Base-by-base conservation (phyloP, 2,888 invertebrate species). In the Diarsia rubi region DNA sequence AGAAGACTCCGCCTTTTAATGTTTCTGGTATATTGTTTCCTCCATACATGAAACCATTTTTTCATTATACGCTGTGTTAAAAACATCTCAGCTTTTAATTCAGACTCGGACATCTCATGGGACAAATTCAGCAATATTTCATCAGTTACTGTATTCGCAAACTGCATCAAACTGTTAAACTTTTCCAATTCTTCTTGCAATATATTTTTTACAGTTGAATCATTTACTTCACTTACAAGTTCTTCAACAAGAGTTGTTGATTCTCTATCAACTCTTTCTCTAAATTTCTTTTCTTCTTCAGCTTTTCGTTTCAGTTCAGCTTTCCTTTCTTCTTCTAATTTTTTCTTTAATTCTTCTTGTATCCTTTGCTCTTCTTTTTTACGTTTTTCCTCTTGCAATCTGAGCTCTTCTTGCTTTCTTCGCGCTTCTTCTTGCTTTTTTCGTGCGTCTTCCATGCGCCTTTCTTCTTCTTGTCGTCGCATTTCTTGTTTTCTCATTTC, bases 11-110 rank as follows among this genome's bases (percentile, higher is more conserved):
- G 89, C 81, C 96, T 89, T 86, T 93, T 95, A 57, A 90, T 84
- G 82, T 96, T 96, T 81, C 93, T 92, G 5, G 86, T 68, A 59
- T 92, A 93, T 66, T 95, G 91, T 72, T 88, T 90, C 81, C 89
- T 93, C 97, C 97, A 97, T 60, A 94, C 83, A 81, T 86, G 57
- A 83, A 93, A 95, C 94, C 93, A 97, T 89, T 95, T 96, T 69
- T 87, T 93, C 92, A 92, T 94, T 71, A 95, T 83, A 84, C 91
- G 94, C 63, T 91, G 88, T 3, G 92, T 94, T 84, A 91, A 90
- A 83, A 93, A 93, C 81, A 90, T 86, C 87, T 95, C 96, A 5
- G 94, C 95, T 86, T 92, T 94, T 82, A 96, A 89, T 92, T 96
- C 96, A 37, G 89, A 87, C 45, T 85, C 69, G 76, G 93, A 93